Evolutionary conservation across 2,888 invertebrate species (phyloP), one percentile per base, ranked within the genome.

Genomic region (Pachymerium ferrugineum): DNA sequence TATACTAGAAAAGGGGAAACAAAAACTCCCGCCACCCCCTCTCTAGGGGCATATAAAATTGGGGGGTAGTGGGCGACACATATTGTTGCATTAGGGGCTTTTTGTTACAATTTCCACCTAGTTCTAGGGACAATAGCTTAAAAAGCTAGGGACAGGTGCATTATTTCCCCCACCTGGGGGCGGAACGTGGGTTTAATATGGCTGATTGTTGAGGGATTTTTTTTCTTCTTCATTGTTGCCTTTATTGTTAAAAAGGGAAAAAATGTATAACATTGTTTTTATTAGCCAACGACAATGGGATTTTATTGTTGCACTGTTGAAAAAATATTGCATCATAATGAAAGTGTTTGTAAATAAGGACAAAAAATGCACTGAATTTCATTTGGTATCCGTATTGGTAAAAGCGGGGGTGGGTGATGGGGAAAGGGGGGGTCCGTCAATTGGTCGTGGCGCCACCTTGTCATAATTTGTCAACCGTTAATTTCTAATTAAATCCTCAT

Each of bases 381-480:
- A 54, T 54, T 54, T 54, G 54, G 54, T 25, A 22, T 22, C 54
- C 54, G 28, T 54, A 25, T 54, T 22, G 54, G 54, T 22, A 14
- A 25, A 54, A 22, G 54, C 8, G 54, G 28, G 54, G 47, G 38
- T 3, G 3, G 47, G 47, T 6, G 47, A 5, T 47, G 22, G 54
- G 25, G 54, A 6, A 28, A 4, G 12, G 54, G 25, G 54, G 54
- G 54, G 54, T 54, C 54, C 54, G 54, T 54, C 54, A 54, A 54
- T 54, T 54, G 54, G 54, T 54, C 54, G 54, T 54, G 54, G 54
- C 54, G 54, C 54, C 54, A 54, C 54, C 54, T 54, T 54, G 54
- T 54, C 54, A 54, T 54, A 54, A 54, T 54, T 54, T 54, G 54
- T 54, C 54, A 54, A 54, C 54, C 54, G 54, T 54, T 54, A 54